Evolutionary conservation across 2,113 vertebrate species (phyloP).

Genomic region (Protobothrops mucrosquamatus): DNA sequence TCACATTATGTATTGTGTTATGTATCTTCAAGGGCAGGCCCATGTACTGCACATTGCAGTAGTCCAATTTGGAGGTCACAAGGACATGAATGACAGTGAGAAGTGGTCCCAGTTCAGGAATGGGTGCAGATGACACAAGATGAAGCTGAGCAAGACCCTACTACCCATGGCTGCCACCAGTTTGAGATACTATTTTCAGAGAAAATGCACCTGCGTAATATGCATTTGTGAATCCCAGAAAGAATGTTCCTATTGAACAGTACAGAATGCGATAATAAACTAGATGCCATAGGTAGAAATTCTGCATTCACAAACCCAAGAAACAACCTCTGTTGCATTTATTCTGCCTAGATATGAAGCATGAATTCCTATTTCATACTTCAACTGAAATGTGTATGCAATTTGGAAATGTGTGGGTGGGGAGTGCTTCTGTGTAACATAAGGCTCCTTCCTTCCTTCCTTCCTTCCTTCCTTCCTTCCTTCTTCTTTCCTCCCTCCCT

Average conservation of each 20-base stretch:
- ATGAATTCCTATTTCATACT: conserved; percentile 18
- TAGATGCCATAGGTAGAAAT: background rate
- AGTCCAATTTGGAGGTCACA: too few relatives aligned
- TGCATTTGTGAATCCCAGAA: background rate
- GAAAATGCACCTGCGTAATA: background rate
- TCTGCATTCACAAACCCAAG: background rate
- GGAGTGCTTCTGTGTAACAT: background rate
- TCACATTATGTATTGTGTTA: background rate
- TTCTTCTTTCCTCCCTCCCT: too few relatives aligned
- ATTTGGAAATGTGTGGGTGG: background rate
- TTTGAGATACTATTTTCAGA: background rate
- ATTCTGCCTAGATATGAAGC: background rate
- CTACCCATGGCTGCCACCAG: background rate
- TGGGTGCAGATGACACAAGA: background rate
- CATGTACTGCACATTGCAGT: background rate
- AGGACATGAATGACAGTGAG: background rate
- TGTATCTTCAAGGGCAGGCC: background rate
- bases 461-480: background rate
- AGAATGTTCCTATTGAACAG: background rate
- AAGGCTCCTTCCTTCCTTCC: background rate
- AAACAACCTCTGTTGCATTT: background rate
- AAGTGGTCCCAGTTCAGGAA: background rate
- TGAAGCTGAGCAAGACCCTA: background rate
- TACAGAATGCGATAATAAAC: background rate
- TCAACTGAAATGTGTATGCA: background rate